phyloP scores from a whole-genome alignment of 2,113 vertebrate genomes.

The Zingel zingel region DNA sequence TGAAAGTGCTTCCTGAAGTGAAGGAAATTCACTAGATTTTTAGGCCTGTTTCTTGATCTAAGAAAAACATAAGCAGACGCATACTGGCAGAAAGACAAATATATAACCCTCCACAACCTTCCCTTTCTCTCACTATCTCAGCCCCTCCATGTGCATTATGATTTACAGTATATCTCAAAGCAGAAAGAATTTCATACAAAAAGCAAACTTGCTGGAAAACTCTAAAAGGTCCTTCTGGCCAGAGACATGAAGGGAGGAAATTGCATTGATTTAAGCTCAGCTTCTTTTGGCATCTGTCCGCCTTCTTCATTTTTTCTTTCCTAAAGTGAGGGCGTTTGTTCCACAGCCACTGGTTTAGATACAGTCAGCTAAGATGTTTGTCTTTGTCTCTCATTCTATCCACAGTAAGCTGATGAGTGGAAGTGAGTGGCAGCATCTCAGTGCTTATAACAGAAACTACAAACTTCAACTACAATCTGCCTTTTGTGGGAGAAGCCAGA shows the following conservation, averaged over 20 bases:
- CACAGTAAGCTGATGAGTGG: constrained; percentile 56
- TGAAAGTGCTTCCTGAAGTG: constrained; percentile 78
- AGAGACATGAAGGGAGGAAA: constrained; percentile 73
- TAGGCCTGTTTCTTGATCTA: constrained; percentile 74
- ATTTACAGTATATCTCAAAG: constrained; percentile 67
- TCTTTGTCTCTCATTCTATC: constrained; percentile 59
- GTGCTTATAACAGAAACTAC: constrained; percentile 21
- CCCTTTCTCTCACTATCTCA: constrained; percentile 32
- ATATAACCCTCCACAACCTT: constrained; percentile 55
- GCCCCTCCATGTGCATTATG: constrained; percentile 46
- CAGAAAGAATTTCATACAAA: constrained; percentile 23
- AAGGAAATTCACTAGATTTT: constrained; percentile 72
- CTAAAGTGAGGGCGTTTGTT: constrained; percentile 62
- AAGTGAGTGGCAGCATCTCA: constrained; percentile 46
- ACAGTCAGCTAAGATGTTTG: constrained; percentile 51
- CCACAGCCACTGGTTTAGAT: constrained; percentile 55
- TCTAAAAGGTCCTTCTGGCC: constrained; percentile 66
- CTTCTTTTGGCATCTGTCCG: constrained; percentile 69
- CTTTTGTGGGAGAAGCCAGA: constrained; percentile 20
- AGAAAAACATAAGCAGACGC: constrained; percentile 79
- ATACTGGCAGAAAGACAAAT: constrained; percentile 70
- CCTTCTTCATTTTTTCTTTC: constrained; percentile 57
- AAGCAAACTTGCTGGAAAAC: constrained; percentile 53
- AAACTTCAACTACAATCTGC: constrained; percentile 21
- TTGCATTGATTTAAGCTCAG: constrained; percentile 80